Evolutionary conservation across 2,113 vertebrate species (phyloP), one percentile per base, ranked within the genome.

Genomic region (Panurus biarmicus): DNA sequence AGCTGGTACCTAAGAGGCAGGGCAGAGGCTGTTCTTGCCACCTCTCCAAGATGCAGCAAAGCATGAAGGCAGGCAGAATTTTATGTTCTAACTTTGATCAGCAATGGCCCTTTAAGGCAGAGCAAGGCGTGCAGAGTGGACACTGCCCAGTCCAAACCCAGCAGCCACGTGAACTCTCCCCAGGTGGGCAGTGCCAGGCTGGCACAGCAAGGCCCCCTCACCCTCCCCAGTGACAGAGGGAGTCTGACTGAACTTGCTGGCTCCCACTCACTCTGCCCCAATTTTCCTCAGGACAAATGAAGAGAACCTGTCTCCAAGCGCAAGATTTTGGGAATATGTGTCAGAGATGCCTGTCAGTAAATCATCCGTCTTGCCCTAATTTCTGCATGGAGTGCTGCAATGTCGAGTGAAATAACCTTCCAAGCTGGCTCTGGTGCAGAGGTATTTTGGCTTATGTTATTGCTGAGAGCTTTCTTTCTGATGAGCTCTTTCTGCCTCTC

Each of bases 81-180:
- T 40, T 51, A 8, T 64, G 45, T 29, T 56, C 5, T 33, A 10
- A 14, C 31, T 87, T 38, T 19, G 38, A 17, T 66, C 44, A 83
- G 93, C 51, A 76, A 6, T 83, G 91, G 67, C 93, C 93, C 95
- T 96, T 96, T 95, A 96, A 97, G 93, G 89, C 90, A 69, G 69
- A 93, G 84, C 44, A 23, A 44, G 69, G 57, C 8, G 0, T 44
- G 69, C 53, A 38, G 58, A 26, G 1, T 8, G 62, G 89, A 76
- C 35, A 42, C 74, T 94, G 91, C 94, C 84, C 74, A 83, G 76
- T 75, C 42, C 84, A 75, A 78, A 76, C 58, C 69, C 28, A 14
- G 54, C 60, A 86, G 64, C 87, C 91, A 81, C 42, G 72, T 94
- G 92, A 93, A 80, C 54, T 60, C 48, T 75, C 38, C 47, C 75